Conservation (phyloP, 2,888 invertebrate genomes). For the Drosophila diplacantha region DNA sequence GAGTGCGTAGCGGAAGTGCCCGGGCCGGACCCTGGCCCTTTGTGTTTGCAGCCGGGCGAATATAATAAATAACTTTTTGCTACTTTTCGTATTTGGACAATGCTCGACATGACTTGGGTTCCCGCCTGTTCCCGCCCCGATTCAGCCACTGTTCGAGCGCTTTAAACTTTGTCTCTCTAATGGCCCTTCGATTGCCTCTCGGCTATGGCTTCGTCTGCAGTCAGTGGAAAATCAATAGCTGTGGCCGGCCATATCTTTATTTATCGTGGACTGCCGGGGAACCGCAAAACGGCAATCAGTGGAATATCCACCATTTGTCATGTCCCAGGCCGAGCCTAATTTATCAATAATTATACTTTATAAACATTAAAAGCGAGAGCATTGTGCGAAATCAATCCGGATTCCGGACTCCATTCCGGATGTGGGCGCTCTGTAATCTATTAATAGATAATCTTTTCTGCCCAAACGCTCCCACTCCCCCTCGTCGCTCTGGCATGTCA, state of each 20-base stretch:
- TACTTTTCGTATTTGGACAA: slow-evolving; percentile 61
- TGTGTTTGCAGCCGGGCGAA: slow-evolving; percentile 58
- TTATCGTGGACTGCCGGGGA: slow-evolving; percentile 11
- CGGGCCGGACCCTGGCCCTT: slow-evolving; percentile 21
- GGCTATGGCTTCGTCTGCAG: slow-evolving; percentile 28
- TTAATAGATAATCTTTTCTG: slow-evolving; percentile 72
- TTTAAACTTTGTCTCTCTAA: slow-evolving; percentile 66
- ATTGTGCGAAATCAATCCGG: slow-evolving; percentile 60
- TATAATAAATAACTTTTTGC: slow-evolving; percentile 71
- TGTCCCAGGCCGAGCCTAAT: slow-evolving; percentile 42
- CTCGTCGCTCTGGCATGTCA: slow-evolving; percentile 53
- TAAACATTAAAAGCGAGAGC: slow-evolving; percentile 57
- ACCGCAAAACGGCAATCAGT: slow-evolving; percentile 31
- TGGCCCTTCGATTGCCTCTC: slow-evolving; percentile 58
- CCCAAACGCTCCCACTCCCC: slow-evolving; percentile 28
- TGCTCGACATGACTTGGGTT: slow-evolving; percentile 41
- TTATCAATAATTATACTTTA: slow-evolving; percentile 65
- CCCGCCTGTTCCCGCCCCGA: background rate
- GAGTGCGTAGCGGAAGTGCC: slow-evolving; percentile 59
- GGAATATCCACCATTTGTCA: slow-evolving; percentile 36
- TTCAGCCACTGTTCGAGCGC: slow-evolving; percentile 24
- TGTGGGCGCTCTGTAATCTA: slow-evolving; percentile 46
- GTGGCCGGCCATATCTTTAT: slow-evolving; percentile 5
- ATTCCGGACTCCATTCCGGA: slow-evolving; percentile 17
- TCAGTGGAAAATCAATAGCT: slow-evolving; percentile 34